These are phyloP conservation scores for Diaprepes abbreviatus DNA, from an alignment of 2,888 invertebrate genomes.

Conservation along the genomic window DNA sequence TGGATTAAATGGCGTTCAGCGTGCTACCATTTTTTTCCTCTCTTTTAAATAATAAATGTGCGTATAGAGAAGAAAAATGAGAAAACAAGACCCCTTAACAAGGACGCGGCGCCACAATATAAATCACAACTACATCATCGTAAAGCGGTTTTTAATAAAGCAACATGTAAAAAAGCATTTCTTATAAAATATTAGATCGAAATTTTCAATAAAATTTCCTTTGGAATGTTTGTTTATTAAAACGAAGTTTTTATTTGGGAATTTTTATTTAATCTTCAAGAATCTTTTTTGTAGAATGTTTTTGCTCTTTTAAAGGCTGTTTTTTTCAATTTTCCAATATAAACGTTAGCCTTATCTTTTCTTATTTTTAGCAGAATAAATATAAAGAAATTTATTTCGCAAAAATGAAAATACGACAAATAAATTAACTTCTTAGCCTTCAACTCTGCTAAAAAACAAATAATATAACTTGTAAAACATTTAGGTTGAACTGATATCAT, in stretches of 20 bases:
- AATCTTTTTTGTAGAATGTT: too few species aligned
- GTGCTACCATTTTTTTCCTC: constrained; percentile 21
- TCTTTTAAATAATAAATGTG: constrained; percentile 43
- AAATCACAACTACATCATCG: constrained; percentile 41
- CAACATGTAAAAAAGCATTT: constrained; percentile 34
- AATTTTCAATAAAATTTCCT: constrained; percentile 23
- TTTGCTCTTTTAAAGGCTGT: neutral
- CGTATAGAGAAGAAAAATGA: constrained; percentile 42
- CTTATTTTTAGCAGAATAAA: too few species aligned
- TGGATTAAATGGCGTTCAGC: constrained; percentile 28
- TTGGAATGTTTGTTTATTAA: constrained; percentile 14
- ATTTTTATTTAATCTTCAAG: too few species aligned
- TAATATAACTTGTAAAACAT: too few species aligned
- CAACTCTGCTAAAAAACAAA: too few species aligned
- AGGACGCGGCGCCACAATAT: constrained; percentile 32
- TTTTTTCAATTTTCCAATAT: too few species aligned
- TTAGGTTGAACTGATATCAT: too few species aligned
- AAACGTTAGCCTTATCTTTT: too few species aligned
- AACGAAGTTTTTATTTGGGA: neutral
- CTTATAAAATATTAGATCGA: constrained; percentile 16
- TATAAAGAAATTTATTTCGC: too few species aligned
- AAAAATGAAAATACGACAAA: too few species aligned
- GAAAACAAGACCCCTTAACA: constrained; percentile 40
- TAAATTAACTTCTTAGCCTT: too few species aligned
- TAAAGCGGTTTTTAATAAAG: constrained; percentile 46